These are phyloP conservation scores for Lanistes nyassanus DNA, from an alignment of 1,140 invertebrate species.

Conservation along the genomic window DNA sequence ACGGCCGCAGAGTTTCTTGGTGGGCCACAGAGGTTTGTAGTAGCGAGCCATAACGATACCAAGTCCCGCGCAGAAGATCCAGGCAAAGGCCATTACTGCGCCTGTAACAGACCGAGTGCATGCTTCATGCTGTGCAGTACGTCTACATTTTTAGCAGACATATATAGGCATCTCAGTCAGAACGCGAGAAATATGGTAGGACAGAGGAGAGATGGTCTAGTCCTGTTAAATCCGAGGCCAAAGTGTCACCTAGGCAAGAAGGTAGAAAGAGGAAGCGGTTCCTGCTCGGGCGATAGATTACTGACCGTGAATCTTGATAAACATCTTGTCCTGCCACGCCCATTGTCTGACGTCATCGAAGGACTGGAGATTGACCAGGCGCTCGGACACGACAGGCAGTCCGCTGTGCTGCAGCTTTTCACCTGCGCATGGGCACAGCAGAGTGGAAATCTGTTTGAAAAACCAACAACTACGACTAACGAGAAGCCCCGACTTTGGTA, in stretches of 20 bases:
- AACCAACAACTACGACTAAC: no score
- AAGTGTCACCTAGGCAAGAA: background rate
- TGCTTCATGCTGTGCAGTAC: no score
- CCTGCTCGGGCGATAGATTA: background rate
- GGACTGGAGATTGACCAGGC: slow-evolving; percentile 33
- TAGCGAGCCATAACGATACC: slow-evolving; percentile 91
- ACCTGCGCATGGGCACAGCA: slow-evolving; percentile 22
- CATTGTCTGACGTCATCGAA: slow-evolving; percentile 15
- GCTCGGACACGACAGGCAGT: slow-evolving; percentile 29
- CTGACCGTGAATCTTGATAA: slow-evolving; percentile 46
- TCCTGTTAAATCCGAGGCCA: background rate
- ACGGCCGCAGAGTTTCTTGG: slow-evolving; percentile 80
- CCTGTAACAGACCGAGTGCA: slow-evolving; percentile 69
- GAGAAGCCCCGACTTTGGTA: no score
- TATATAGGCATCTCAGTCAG: no score
- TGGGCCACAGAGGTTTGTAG: slow-evolving; percentile 89
- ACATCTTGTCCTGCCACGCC: slow-evolving; percentile 12
- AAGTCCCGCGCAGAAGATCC: slow-evolving; percentile 88
- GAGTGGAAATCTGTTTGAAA: no score
- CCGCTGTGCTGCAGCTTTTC: slow-evolving; percentile 31
- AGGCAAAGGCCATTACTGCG: slow-evolving; percentile 85
- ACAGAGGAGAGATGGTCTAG: background rate
- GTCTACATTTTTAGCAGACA: no score
- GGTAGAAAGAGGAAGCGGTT: background rate
- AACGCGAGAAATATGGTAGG: no score